Base-by-base conservation (phyloP, 2,113 vertebrate species). In the Salvelinus sp. region DNA sequence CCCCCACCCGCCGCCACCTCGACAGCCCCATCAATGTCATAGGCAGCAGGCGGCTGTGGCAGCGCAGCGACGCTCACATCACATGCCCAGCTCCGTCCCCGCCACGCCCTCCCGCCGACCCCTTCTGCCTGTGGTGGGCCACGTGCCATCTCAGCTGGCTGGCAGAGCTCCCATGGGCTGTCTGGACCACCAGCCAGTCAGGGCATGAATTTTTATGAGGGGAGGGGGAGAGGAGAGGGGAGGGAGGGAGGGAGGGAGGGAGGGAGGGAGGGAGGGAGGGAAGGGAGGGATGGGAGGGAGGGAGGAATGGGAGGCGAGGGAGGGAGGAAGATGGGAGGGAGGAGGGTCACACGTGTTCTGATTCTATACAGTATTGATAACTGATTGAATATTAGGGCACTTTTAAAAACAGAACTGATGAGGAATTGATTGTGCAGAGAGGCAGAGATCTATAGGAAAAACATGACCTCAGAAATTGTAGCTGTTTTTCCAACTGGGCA, bases 151-250 rank as follows among this genome's bases (percentile, higher is more conserved):
- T 83, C 69, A 82, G 80, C 80, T 88, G 82, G 71, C 78, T 72
- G 85, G 27, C 86, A 79, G 88, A 68, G 50, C 16, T 13, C n/a
- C 76, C 75, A 38, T n/a, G 80, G 85, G 77, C 30, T 74, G 70
- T 81, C 79, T 86, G 86, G 84, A 79, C n/a, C 38, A 9, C 30
- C 72, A 68, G 72, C 83, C 77, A 85, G 33, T 9, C 50, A 44
- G n/a, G 7, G 75, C 54, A 70, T 87, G 77, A 90, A 91, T 88
- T 88, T 91, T 83, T 9, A 88, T 88, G 54, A 84, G 33, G 18
- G 20, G 7, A 2, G 1, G 58, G 6, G 14, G 20, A 0, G 0
- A 0, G 18, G 4, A n/a, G 4, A 4, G 0, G 1, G 0, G 0
- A 0, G 1, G 0, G 28, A 0, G 0, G 28, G 0, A 4, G 1